Evolutionary conservation across 2,888 invertebrate species (phyloP).

Genomic region (Bombylius discolor): DNA sequence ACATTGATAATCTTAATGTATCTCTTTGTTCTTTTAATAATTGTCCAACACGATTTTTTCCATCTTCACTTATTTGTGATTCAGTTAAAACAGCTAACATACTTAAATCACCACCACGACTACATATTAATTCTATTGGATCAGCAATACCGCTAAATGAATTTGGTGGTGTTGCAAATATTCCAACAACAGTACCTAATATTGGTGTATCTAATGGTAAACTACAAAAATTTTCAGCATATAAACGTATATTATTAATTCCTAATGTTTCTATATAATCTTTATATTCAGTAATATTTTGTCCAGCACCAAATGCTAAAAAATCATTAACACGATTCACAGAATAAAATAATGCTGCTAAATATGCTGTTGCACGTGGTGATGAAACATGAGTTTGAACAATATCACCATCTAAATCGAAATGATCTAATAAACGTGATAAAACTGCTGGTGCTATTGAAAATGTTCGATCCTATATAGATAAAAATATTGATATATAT

Average conservation of each 20-base stretch:
- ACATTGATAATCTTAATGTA: slow-evolving; percentile 59
- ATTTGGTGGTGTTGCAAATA: slow-evolving; percentile 65
- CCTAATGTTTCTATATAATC: slow-evolving; percentile 55
- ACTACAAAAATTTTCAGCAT: slow-evolving; percentile 40
- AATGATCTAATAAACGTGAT: slow-evolving; percentile 49
- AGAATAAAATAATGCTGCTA: slow-evolving; percentile 51
- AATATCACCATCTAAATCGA: slow-evolving; percentile 55
- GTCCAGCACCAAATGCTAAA: slow-evolving; percentile 48
- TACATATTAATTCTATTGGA: slow-evolving; percentile 68
- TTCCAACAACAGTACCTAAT: slow-evolving; percentile 47
- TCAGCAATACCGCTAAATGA: slow-evolving; percentile 68
- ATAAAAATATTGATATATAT: background rate
- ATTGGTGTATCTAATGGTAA: slow-evolving; percentile 39
- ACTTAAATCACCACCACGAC: slow-evolving; percentile 61
- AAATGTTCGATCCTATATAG: slow-evolving; percentile 57
- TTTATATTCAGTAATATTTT: slow-evolving; percentile 46
- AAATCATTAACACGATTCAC: slow-evolving; percentile 46
- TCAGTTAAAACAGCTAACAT: slow-evolving; percentile 64
- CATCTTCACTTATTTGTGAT: slow-evolving; percentile 48
- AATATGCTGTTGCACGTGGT: slow-evolving; percentile 64
- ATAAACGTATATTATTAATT: slow-evolving; percentile 43
- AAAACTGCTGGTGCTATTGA: slow-evolving; percentile 68
- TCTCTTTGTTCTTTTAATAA: slow-evolving; percentile 63
- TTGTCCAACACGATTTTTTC: slow-evolving; percentile 47
- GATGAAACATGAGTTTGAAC: slow-evolving; percentile 69